Base-by-base conservation (phyloP, 92 coral and sea anemone species). In the Epizoanthus rinbou region DNA sequence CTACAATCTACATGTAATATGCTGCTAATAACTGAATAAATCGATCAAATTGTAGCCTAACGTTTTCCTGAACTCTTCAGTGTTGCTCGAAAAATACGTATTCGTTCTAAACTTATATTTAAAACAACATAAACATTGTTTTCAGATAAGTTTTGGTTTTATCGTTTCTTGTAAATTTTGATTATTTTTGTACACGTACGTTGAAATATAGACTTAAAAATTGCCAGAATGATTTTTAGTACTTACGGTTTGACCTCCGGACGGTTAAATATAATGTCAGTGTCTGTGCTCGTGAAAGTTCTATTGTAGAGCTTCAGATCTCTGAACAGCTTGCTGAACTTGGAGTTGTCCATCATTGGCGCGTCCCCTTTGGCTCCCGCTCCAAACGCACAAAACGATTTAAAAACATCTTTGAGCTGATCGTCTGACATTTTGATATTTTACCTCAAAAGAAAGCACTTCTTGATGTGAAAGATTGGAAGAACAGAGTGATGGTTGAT, bases 381-480 rank as follows among this genome's bases (percentile, higher is more conserved):
- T 2, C 98, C 98, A 75, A 95, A 95, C 9, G 94, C 98, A 81
- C 98, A 95, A 80, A 95, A 95, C 6, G 95, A 89, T 39, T 84
- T 88, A 60, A 95, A 95, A 8, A 87, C 91, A 5, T 63, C 33
- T 28, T 91, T 57, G 8, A 92, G 97, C 17, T 87, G 62, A 5
- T 65, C 88, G 66, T 92, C 94, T 47, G 92, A 85, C 97, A 92
- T 92, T 60, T 57, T 84, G 15, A 33, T 17, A 6, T 33, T 67
- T 33, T 1, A 31, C 28, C 18, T 68, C 1, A 7, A 45, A 8
- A 45, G 52, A 45, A 8, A 45, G 6, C 52, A 5, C 4, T 5
- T 45, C 5, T 45, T 4, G 4, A 35, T 2, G 8, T 45, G 7
- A 5, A 45, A 45, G 10, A 5, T 45, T 45, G 0, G 10, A 0